These are phyloP conservation scores for Apteryx owenii DNA, from an alignment of 2,113 vertebrate species.

Conservation along the genomic window DNA sequence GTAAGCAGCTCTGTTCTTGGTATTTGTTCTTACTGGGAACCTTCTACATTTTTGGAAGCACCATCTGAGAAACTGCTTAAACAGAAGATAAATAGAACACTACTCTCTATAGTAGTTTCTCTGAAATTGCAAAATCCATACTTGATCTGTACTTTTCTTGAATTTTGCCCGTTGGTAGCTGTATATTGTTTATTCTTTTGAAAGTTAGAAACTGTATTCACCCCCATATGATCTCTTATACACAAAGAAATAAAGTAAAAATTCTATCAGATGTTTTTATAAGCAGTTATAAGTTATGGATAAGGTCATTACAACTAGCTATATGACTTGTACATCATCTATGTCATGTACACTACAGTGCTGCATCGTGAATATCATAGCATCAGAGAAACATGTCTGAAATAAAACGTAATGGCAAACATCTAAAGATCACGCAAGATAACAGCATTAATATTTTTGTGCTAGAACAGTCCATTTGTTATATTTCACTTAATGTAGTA, in stretches of 20 bases:
- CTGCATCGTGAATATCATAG: background rate
- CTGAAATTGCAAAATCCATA: background rate
- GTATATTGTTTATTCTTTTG: background rate
- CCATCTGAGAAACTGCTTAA: background rate
- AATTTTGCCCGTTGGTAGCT: background rate
- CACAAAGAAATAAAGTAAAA: background rate
- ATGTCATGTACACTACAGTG: background rate
- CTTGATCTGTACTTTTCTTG: background rate
- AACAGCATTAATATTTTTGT: background rate
- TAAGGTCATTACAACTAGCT: background rate
- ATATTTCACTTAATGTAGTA: background rate
- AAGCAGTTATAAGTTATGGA: background rate
- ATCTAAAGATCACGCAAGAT: background rate
- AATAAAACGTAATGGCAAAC: background rate
- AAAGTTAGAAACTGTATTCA: conserved; percentile 1
- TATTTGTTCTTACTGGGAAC: background rate
- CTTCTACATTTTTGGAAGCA: background rate
- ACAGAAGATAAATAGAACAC: background rate
- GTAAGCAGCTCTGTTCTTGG: background rate
- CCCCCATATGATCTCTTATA: background rate
- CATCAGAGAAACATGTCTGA: background rate
- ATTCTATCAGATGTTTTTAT: background rate
- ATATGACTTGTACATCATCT: background rate
- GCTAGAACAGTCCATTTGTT: background rate
- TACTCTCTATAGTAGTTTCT: background rate